phyloP scores from a whole-genome alignment of 2,797 vertebrate species.

The Bradypodion pumilum region DNA sequence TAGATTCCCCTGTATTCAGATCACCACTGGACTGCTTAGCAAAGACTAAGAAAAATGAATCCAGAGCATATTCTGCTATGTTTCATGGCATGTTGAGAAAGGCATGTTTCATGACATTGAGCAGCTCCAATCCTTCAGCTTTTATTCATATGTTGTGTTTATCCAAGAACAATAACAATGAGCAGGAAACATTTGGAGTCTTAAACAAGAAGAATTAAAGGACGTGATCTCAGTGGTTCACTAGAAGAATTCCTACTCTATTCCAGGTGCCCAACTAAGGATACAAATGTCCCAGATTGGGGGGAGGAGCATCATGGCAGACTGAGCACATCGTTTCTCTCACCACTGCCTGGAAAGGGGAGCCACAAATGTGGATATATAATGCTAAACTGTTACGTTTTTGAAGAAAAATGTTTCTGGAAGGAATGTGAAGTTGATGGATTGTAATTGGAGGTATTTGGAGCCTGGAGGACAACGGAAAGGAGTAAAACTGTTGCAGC shows the following conservation, averaged over 20 bases:
- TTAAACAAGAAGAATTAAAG: background rate
- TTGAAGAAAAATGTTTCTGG: no score
- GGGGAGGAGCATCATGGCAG: no score
- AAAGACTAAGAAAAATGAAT: no score
- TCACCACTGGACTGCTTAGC: background rate
- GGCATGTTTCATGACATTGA: background rate
- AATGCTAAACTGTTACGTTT: no score
- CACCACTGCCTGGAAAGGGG: no score
- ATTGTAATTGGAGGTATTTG: no score
- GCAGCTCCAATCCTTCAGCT: background rate
- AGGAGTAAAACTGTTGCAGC: no score
- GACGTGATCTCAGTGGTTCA: background rate
- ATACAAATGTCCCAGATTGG: background rate
- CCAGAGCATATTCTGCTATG: background rate
- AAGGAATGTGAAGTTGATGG: no score
- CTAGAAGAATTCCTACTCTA: background rate
- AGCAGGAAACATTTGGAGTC: background rate
- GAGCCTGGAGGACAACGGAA: no score
- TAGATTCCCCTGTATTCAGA: background rate
- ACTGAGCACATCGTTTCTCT: no score
- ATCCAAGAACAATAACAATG: background rate
- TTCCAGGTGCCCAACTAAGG: background rate
- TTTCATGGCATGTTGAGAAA: background rate
- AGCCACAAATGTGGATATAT: no score
- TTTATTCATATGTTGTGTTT: background rate